Conservation (phyloP, 2,113 vertebrate genomes). For the Pterocles orientalis region DNA sequence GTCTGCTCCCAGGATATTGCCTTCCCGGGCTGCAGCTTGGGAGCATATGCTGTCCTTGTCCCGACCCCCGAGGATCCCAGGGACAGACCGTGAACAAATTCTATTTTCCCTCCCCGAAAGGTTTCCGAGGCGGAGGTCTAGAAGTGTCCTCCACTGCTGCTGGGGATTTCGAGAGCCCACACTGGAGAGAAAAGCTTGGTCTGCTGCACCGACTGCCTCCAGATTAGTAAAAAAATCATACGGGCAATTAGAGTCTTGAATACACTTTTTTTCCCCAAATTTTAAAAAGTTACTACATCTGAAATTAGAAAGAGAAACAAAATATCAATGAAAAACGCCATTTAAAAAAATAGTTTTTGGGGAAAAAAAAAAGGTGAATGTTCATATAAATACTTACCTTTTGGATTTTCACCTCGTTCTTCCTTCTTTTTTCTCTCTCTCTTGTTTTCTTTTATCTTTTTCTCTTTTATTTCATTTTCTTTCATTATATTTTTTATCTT, state of each 20-base stretch:
- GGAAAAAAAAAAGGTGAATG: background rate
- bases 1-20: background rate
- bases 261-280: background rate
- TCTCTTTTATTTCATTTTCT: background rate
- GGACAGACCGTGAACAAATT: background rate
- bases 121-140: background rate
- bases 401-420: background rate
- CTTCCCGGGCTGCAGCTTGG: conserved; percentile 14
- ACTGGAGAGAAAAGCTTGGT: background rate
- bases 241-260: background rate
- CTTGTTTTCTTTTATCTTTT: rapidly evolving
- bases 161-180: background rate
- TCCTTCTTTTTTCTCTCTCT: background rate
- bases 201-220: background rate
- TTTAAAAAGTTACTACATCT: background rate
- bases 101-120: background rate
- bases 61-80: background rate
- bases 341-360: background rate
- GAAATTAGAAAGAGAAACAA: background rate
- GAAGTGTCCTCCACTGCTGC: background rate
- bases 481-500: rapidly evolving
- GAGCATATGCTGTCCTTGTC: conserved; percentile 29
- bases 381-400: background rate
- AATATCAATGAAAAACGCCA: background rate
- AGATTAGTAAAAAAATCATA: background rate